Evolutionary conservation across 2,113 vertebrate genomes (phyloP).

Genomic region (Ramphastos sulfuratus): DNA sequence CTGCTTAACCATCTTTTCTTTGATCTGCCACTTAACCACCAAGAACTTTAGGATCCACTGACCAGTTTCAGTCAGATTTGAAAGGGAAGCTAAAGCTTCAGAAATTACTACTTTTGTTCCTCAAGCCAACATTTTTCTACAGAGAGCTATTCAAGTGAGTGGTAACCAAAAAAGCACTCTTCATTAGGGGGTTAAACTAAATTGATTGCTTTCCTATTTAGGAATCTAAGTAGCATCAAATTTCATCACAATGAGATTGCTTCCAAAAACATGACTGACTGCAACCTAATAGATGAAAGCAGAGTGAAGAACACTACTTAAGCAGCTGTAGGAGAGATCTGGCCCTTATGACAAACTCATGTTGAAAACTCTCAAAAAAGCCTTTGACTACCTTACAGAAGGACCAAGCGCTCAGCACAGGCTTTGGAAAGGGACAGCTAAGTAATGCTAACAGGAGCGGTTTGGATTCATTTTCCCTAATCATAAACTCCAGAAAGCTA

Average conservation of each 20-base stretch:
- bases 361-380: neutral
- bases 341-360: neutral
- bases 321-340: neutral
- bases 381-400: neutral
- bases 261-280: neutral
- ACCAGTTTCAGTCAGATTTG: neutral
- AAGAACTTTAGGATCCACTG: neutral
- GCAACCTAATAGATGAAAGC: neutral
- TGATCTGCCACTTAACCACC: slow-evolving; percentile 21
- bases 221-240: neutral
- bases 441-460: neutral
- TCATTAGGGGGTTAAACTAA: neutral
- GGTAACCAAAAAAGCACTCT: neutral
- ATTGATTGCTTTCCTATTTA: neutral
- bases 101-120: neutral
- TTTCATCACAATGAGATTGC: neutral
- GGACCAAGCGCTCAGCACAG: neutral
- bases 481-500: neutral
- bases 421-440: neutral
- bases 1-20: slow-evolving; percentile 35
- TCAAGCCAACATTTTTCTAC: neutral
- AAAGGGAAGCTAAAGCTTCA: neutral
- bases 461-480: neutral
- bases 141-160: neutral
- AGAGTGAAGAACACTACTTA: neutral